Conservation (phyloP, 2,113 vertebrate species). For the Vulpes vulpes region DNA sequence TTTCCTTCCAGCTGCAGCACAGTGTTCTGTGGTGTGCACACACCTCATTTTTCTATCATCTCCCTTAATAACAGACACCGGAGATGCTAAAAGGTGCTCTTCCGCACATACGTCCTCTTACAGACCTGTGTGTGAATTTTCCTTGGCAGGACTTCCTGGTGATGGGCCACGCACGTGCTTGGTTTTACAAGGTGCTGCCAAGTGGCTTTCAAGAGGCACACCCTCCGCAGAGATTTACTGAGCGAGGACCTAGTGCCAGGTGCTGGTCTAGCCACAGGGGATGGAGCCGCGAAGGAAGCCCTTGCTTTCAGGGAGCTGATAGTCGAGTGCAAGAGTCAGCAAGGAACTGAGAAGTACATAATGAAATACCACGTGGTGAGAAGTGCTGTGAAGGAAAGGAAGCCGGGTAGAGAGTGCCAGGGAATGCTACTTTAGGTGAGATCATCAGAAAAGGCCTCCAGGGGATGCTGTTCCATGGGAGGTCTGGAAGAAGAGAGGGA, state of each 20-base stretch:
- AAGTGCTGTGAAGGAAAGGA: neutral
- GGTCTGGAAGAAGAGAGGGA: neutral
- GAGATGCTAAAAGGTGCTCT: neutral
- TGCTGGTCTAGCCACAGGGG: neutral
- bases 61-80: slow-evolving; percentile 7
- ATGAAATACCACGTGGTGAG: neutral
- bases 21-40: neutral
- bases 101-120: neutral
- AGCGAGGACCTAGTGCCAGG: neutral
- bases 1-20: neutral
- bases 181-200: neutral
- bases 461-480: neutral
- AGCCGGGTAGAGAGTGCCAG: neutral
- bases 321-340: neutral
- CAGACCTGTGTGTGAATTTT: neutral
- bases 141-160: neutral
- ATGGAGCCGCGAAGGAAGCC: neutral
- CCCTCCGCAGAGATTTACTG: slow-evolving; percentile 33
- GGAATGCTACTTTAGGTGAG: neutral
- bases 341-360: neutral
- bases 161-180: neutral
- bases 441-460: neutral
- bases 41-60: neutral
- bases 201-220: slow-evolving; percentile 23
- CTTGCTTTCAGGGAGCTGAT: neutral